phyloP scores from a whole-genome alignment of 1,140 invertebrate species.

The Eciton burchellii region DNA sequence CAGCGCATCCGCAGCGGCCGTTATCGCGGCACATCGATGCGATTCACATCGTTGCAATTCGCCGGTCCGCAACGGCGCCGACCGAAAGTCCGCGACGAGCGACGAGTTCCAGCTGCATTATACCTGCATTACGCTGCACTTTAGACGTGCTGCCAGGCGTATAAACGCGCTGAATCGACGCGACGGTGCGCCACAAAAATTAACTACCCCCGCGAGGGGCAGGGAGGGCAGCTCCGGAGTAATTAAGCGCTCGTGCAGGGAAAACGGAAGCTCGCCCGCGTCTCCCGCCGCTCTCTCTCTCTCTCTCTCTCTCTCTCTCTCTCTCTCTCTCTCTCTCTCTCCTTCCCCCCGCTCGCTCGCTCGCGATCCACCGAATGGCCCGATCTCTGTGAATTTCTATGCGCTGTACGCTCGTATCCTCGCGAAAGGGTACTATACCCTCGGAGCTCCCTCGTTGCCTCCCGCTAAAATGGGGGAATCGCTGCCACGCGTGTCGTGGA shows the following conservation, averaged over 20 bases:
- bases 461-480: background rate
- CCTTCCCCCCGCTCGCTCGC: no score
- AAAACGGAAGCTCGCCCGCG: background rate
- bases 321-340: no score
- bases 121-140: slow-evolving; percentile 1
- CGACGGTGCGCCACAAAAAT: slow-evolving; percentile 39
- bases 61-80: no score
- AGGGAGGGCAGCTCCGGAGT: background rate
- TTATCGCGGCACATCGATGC: slow-evolving; percentile 48
- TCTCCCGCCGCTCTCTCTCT: background rate
- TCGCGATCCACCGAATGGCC: slow-evolving; percentile 11
- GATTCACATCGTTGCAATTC: slow-evolving; percentile 23
- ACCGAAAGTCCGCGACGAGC: background rate
- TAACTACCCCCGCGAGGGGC: slow-evolving; percentile 18
- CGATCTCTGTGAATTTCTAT: slow-evolving; percentile 31
- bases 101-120: no score
- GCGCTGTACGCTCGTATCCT: slow-evolving; percentile 11
- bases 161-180: slow-evolving; percentile 45
- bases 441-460: slow-evolving; percentile 5
- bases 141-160: background rate
- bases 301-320: no score
- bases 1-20: slow-evolving; percentile 36
- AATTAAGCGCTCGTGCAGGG: background rate
- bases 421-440: slow-evolving; percentile 20
- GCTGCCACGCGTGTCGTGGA: slow-evolving; percentile 16